Conservation (phyloP, 2,113 vertebrate genomes). For the Helogale parvula region DNA sequence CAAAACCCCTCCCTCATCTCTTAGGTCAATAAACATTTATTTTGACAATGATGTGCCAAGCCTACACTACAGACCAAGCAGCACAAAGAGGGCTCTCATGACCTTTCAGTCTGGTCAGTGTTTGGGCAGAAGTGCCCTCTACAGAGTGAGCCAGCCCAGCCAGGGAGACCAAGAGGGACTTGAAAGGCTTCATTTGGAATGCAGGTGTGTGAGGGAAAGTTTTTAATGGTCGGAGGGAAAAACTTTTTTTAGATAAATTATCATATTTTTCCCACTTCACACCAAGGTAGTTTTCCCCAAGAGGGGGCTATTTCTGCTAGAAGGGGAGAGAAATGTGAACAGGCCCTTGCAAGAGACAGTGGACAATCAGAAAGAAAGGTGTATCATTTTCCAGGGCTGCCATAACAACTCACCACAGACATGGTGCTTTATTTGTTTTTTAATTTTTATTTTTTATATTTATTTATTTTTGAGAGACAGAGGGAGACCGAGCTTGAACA, state of each 20-base stretch:
- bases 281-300: background rate
- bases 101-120: background rate
- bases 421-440: no score
- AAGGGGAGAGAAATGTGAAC: background rate
- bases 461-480: no score
- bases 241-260: constrained; percentile 27
- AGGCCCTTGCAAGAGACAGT: background rate
- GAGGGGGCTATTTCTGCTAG: background rate
- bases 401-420: background rate
- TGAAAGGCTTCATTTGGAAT: background rate
- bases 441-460: no score
- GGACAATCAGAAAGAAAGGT: background rate
- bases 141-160: background rate
- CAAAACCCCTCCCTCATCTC: background rate
- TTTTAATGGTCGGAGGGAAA: constrained; percentile 44
- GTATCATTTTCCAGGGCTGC: background rate
- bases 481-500: no score
- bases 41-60: background rate
- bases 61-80: background rate
- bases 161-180: background rate
- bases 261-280: background rate
- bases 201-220: constrained; percentile 3
- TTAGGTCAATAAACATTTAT: constrained; percentile 13
- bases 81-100: constrained; percentile 12
- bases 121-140: background rate